A percentile compares a stretch with the other conserved stretches of the same genome.
phyloP scores from a whole-genome alignment of 2,113 vertebrate species.

The Lophura nycthemera region DNA sequence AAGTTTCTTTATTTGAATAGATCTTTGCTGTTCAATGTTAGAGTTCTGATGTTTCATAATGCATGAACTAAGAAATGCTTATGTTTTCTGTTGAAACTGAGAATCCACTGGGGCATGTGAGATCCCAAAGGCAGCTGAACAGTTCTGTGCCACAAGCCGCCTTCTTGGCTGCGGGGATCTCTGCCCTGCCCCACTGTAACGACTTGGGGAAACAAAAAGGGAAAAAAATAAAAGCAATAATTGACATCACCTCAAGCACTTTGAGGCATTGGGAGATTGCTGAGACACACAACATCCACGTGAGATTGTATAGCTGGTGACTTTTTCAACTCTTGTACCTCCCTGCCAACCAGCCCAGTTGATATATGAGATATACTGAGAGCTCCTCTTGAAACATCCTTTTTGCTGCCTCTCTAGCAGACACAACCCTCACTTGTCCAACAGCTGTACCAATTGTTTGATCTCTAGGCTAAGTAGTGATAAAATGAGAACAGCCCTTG shows the following conservation, averaged over 20 bases:
- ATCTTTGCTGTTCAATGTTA: neutral
- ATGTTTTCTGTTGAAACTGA: neutral
- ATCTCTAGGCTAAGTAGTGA: neutral
- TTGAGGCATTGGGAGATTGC: neutral
- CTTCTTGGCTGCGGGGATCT: neutral
- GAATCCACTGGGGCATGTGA: rapidly evolving
- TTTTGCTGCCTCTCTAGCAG: neutral
- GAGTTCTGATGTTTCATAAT: neutral
- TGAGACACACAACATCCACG: rapidly evolving
- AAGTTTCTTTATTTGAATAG: neutral
- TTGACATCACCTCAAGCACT: neutral
- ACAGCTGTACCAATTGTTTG: neutral
- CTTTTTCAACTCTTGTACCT: neutral
- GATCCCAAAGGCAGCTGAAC: neutral
- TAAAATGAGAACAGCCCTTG: neutral
- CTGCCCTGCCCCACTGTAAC: neutral
- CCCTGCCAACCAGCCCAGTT: neutral
- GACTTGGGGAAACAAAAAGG: neutral
- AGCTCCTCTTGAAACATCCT: neutral
- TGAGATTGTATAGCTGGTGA: neutral
- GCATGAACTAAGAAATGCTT: neutral
- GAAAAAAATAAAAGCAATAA: neutral
- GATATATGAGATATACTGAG: neutral
- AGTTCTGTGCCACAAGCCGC: neutral
- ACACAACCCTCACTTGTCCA: neutral